phyloP scores from a whole-genome alignment of 2,888 invertebrate genomes.

The Galeruca laticollis region DNA sequence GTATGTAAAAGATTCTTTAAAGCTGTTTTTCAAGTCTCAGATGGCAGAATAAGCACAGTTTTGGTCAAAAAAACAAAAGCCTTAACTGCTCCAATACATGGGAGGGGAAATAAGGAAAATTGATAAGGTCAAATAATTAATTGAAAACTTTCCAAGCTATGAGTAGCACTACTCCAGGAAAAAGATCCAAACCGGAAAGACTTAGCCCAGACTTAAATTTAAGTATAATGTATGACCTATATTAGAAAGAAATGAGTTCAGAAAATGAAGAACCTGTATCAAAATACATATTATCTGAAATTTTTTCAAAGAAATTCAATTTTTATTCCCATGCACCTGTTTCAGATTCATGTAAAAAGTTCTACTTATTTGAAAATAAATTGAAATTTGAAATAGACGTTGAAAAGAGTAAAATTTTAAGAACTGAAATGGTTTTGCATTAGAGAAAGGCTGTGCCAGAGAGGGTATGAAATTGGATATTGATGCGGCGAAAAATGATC shows the following conservation, averaged over 20 bases:
- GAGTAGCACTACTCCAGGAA: too few relatives aligned
- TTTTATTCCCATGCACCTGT: not conserved
- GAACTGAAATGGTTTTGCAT: not conserved
- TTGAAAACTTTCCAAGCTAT: too few relatives aligned
- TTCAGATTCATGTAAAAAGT: not conserved
- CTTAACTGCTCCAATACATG: not conserved
- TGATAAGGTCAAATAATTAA: too few relatives aligned
- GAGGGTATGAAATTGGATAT: too few relatives aligned
- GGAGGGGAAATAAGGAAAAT: conserved; percentile 1
- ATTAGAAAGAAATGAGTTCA: too few relatives aligned
- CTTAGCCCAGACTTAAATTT: too few relatives aligned
- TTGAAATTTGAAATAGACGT: not conserved
- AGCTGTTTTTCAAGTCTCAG: not conserved
- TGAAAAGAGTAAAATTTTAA: not conserved
- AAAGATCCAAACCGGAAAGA: too few relatives aligned
- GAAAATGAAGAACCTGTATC: too few relatives aligned
- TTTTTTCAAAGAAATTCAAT: not conserved
- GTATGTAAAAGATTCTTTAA: not conserved
- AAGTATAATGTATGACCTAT: too few relatives aligned
- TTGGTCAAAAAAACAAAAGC: not conserved
- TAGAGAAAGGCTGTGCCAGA: too few relatives aligned
- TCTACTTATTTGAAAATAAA: not conserved
- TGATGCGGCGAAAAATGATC: too few relatives aligned
- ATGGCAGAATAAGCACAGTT: conserved; percentile 6
- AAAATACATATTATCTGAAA: too few relatives aligned